Evolutionary conservation across 2,113 vertebrate species (phyloP).

Genomic region (Petromus typicus): DNA sequence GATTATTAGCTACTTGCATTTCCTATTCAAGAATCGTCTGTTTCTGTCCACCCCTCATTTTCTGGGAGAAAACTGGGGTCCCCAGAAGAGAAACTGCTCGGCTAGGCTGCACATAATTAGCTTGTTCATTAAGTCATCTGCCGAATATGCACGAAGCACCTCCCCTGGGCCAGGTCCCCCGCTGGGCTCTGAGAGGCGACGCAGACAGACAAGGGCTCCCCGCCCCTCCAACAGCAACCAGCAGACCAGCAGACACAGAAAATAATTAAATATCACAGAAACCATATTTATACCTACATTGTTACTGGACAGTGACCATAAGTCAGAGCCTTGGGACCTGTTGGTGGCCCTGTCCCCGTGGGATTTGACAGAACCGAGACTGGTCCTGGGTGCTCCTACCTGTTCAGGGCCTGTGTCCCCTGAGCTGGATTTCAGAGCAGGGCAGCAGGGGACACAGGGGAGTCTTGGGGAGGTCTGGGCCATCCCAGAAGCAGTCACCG

Average conservation of each 20-base stretch:
- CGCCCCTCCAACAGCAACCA: too few relatives aligned
- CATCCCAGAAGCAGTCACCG: not conserved
- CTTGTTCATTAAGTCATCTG: slow-evolving; percentile 43
- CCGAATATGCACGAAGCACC: not conserved
- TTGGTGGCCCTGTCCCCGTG: not conserved
- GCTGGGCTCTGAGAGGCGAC: not conserved
- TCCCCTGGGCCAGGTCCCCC: not conserved
- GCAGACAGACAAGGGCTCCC: not conserved
- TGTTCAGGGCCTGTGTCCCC: not conserved
- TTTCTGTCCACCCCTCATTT: slow-evolving; percentile 59
- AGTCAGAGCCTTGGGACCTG: not conserved
- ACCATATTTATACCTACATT: not conserved
- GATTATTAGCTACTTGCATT: slow-evolving; percentile 52
- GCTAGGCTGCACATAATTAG: slow-evolving; percentile 56
- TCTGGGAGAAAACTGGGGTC: slow-evolving; percentile 47
- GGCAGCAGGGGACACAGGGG: not conserved
- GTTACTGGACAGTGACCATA: not conserved
- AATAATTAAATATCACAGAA: not conserved
- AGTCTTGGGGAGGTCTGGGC: not conserved
- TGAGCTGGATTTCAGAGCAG: not conserved
- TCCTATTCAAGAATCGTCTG: slow-evolving; percentile 33
- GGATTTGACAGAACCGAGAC: not conserved
- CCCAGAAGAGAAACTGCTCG: slow-evolving; percentile 18
- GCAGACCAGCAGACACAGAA: slow-evolving; percentile 4
- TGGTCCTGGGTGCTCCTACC: not conserved